Base-by-base conservation (phyloP, 2,888 invertebrate genomes). In the Diloba caeruleocephala region DNA sequence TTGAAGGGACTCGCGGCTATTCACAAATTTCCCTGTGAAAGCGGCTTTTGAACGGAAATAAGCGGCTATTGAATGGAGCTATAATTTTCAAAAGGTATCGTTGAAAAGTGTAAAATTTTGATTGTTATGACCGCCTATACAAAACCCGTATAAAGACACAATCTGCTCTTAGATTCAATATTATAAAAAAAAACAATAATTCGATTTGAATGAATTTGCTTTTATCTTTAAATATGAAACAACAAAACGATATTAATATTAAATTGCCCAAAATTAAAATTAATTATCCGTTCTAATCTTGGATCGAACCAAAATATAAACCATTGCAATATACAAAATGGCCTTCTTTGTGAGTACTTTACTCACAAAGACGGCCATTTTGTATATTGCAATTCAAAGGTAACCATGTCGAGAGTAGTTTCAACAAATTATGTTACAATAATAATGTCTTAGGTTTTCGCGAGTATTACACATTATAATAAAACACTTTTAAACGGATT, bases 51-150 rank as follows among this genome's bases (percentile, higher is more conserved):
- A n/a, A 36, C 29, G 23, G 58, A 28, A 57, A 49, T 39, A 34
- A 57, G n/a, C 21, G 21, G 5, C 0, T 14, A 1, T 41, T 59
- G 49, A 59, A 59, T 37, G 23, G 28, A 17, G 31, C 15, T 12
- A n/a, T 33, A 41, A 58, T 48, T 64, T 59, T 48, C 65, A 25
- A 58, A 41, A 48, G 65, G 49, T 19, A 8, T 23, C 15, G 23
- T 17, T 19, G 9, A 29, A 8, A 12, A 26, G 17, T 13, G 6
- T 31, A 19, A 15, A 38, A 14, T 6, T 10, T 15, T 15, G 4
- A 55, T 55, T 44, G 42, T 25, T 28, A 28, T 28, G 17, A 13
- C 7, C n/a, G 21, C 3, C 14, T 33, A 14, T 15, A 25, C n/a
- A 32, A 25, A 31, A n/a, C 1, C 3, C 1, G 3, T 10, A 21